Evolutionary conservation across 1,140 invertebrate species (phyloP).

Genomic region (Lepidotrigona ventralis): DNA sequence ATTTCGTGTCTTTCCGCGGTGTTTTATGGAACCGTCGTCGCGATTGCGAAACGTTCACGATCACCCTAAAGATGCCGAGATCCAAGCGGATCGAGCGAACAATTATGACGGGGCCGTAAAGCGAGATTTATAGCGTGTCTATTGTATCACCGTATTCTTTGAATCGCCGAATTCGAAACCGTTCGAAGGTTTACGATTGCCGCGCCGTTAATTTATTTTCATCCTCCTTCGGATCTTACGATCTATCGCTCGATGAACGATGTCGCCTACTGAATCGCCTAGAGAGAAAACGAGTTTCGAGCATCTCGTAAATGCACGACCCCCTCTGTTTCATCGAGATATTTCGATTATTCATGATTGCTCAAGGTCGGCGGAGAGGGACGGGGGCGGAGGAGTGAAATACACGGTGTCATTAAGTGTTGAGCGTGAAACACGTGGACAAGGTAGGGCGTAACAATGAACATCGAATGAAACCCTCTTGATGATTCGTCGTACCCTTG

Average conservation of each 20-base stretch:
- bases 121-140: conserved; percentile 36
- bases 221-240: not conserved
- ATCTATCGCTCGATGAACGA: conserved; percentile 38
- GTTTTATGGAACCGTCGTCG: conserved; percentile 14
- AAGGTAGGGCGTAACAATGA: not conserved
- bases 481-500: conserved; percentile 35
- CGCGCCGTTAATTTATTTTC: conserved; percentile 47
- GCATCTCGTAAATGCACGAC: conserved; percentile 41
- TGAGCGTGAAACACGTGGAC: conserved; percentile 41
- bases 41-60: conserved; percentile 16
- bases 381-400: conserved; percentile 13
- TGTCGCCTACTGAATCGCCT: conserved; percentile 29
- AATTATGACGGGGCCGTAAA: conserved; percentile 33
- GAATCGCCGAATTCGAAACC: conserved; percentile 2
- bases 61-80: not conserved
- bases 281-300: conserved; percentile 48
- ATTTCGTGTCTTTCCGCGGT: no score
- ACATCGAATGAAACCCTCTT: conserved; percentile 38
- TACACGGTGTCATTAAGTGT: conserved; percentile 46
- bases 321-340: conserved; percentile 44
- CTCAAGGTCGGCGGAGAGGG: conserved; percentile 30
- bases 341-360: conserved; percentile 64
- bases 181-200: conserved; percentile 39
- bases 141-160: conserved; percentile 12
- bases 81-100: conserved; percentile 14